Conservation (phyloP, 2,888 invertebrate species). For the Ochlodes sylvanus region DNA sequence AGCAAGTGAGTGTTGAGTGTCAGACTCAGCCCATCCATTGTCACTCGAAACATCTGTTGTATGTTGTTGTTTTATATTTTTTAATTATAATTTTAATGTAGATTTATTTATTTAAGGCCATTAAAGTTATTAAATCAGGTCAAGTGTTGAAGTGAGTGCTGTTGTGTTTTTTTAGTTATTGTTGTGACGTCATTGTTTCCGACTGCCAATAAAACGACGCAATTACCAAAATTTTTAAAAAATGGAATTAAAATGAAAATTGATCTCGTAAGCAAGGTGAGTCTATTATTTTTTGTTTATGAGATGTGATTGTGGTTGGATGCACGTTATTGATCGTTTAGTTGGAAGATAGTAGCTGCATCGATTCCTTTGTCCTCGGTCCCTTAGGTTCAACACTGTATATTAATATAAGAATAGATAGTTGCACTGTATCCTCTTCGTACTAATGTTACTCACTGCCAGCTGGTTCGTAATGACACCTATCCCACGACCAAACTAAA, state of each 20-base stretch:
- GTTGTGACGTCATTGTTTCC: constrained; percentile 86
- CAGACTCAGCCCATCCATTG: constrained; percentile 59
- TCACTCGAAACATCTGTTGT: constrained; percentile 79
- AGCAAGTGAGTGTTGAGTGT: constrained; percentile 54
- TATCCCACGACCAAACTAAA: constrained; percentile 11
- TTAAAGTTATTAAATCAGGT: constrained; percentile 52
- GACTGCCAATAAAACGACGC: constrained; percentile 86
- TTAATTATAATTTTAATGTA: constrained; percentile 65
- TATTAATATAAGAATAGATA: constrained; percentile 28
- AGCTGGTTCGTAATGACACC: constrained; percentile 18
- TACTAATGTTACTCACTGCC: constrained; percentile 17
- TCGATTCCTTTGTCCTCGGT: constrained; percentile 83
- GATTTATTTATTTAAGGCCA: constrained; percentile 65
- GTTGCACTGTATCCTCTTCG: constrained; percentile 23
- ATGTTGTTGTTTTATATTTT: constrained; percentile 77
- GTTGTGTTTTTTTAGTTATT: constrained; percentile 68
- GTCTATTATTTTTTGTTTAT: constrained; percentile 43
- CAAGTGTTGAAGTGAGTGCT: constrained; percentile 62
- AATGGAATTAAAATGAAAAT: constrained; percentile 82
- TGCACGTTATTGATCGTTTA: constrained; percentile 40
- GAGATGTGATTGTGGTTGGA: background rate
- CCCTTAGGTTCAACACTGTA: constrained; percentile 48
- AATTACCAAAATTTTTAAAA: constrained; percentile 81
- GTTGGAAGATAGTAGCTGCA: constrained; percentile 56
- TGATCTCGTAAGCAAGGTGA: constrained; percentile 71